These are phyloP conservation scores for Dilophus febrilis DNA, from an alignment of 2,888 invertebrate genomes.

Conservation along the genomic window DNA sequence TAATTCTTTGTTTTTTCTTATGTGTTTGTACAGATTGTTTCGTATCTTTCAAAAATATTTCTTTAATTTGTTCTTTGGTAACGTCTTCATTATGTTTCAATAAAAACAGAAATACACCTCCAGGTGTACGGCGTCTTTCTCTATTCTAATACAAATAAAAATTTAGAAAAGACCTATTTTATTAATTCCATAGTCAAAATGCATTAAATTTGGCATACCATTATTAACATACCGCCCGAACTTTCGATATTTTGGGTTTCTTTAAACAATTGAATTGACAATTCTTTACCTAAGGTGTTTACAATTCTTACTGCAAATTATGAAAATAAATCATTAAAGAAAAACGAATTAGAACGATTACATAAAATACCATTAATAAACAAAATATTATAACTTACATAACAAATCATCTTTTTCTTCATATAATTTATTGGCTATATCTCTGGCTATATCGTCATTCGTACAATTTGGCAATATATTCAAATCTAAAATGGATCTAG, in stretches of 20 bases:
- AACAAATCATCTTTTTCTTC: constrained; percentile 60
- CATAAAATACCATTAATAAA: constrained; percentile 4
- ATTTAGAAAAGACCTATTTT: too few species aligned
- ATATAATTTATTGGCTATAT: constrained; percentile 53
- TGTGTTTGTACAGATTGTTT: constrained; percentile 37
- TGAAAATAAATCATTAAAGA: not conserved
- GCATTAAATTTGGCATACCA: too few species aligned
- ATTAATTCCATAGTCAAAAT: too few species aligned
- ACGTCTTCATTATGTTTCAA: constrained; percentile 52
- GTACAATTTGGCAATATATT: constrained; percentile 32
- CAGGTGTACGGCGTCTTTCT: constrained; percentile 64
- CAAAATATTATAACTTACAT: constrained; percentile 33
- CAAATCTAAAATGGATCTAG: constrained; percentile 38
- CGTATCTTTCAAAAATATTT: constrained; percentile 51
- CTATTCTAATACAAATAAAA: constrained; percentile 37
- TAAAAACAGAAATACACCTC: constrained; percentile 72
- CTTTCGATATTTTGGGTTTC: constrained; percentile 69
- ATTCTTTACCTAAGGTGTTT: constrained; percentile 49
- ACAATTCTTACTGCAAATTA: constrained; percentile 44
- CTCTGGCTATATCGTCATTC: constrained; percentile 44
- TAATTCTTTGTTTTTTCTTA: constrained; percentile 36
- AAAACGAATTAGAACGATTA: not conserved
- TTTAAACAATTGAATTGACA: constrained; percentile 56
- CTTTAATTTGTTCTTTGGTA: constrained; percentile 43
- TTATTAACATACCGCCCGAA: constrained; percentile 71